These are phyloP conservation scores for Zelostemma sp. DNA, from an alignment of 1,140 invertebrate genomes.

Conservation along the genomic window DNA sequence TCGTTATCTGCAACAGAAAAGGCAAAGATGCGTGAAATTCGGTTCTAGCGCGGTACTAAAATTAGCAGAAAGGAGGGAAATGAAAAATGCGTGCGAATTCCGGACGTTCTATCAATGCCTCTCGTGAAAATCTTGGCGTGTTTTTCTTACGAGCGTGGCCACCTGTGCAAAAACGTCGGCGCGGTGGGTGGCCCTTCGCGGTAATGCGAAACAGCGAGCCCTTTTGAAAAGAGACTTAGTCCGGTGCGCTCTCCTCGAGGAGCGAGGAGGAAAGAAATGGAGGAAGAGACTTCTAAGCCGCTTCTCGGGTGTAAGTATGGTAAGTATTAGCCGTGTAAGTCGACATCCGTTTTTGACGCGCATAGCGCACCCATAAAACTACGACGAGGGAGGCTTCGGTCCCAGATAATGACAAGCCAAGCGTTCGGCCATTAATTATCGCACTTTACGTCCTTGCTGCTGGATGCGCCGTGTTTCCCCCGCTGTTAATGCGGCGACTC, in stretches of 20 bases:
- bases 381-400: constrained; percentile 51
- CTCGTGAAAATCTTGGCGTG: too few species aligned
- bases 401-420: constrained; percentile 53
- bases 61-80: too few species aligned
- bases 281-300: constrained; percentile 36
- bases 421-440: constrained; percentile 57
- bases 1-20: constrained; percentile 85
- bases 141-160: constrained; percentile 19
- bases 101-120: too few species aligned
- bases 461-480: constrained; percentile 35
- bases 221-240: constrained; percentile 23
- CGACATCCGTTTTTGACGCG: constrained; percentile 52
- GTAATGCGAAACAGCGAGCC: constrained; percentile 25
- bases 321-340: constrained; percentile 49
- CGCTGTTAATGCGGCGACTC: constrained; percentile 34
- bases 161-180: constrained; percentile 35
- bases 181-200: constrained; percentile 44
- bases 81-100: too few species aligned
- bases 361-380: constrained; percentile 50
- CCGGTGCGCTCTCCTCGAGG: not conserved
- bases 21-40: not conserved
- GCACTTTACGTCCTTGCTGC: constrained; percentile 49
- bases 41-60: not conserved
- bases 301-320: constrained; percentile 33
- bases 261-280: constrained; percentile 16